Evolutionary conservation across 2,113 vertebrate genomes (phyloP).

Genomic region (Mus pahari): DNA sequence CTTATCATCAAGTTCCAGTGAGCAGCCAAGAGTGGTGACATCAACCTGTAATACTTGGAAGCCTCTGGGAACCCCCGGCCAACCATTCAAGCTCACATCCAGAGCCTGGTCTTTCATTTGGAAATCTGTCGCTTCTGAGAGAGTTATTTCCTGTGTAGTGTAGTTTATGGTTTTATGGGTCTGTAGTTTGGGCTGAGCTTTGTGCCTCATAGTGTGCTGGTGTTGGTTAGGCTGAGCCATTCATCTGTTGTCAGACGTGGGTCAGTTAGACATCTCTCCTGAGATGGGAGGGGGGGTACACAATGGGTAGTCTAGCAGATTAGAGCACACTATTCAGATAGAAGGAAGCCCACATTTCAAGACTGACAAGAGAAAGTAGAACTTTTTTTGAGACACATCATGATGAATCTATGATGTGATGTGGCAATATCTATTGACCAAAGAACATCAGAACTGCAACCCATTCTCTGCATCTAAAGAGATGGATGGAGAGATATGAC

Average conservation of each 20-base stretch:
- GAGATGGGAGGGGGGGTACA: background rate
- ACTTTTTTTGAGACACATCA: background rate
- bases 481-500: too few species aligned
- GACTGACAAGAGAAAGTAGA: background rate
- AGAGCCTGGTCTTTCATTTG: background rate
- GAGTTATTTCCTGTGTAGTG: background rate
- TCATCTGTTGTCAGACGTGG: background rate
- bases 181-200: background rate
- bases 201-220: background rate
- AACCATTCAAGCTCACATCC: background rate
- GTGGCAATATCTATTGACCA: background rate
- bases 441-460: background rate
- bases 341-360: slow-evolving; percentile 2
- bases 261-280: background rate
- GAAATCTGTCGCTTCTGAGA: background rate
- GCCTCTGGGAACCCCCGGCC: background rate
- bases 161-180: background rate
- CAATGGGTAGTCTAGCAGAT: background rate
- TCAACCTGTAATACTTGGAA: background rate
- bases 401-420: background rate
- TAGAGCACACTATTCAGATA: background rate
- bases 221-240: background rate
- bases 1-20: background rate
- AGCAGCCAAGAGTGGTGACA: background rate
- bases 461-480: background rate